phyloP scores from a whole-genome alignment of 2,888 invertebrate genomes.

The Dicycla oo region DNA sequence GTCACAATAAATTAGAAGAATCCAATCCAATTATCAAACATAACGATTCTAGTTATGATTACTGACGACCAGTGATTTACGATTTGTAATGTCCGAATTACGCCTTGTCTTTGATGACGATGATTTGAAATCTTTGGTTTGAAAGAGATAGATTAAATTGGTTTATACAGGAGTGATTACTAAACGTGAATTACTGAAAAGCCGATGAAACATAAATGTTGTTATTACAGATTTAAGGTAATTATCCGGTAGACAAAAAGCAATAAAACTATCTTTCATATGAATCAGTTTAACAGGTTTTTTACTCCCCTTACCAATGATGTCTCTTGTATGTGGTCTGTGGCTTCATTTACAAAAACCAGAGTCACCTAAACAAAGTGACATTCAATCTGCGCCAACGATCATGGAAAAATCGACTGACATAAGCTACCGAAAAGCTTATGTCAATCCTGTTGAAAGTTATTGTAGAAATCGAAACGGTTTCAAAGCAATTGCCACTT shows the following conservation, averaged over 20 bases:
- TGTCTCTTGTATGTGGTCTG: neutral
- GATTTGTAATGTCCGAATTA: constrained; percentile 43
- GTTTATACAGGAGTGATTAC: constrained; percentile 26
- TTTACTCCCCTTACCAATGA: neutral
- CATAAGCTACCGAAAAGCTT: neutral
- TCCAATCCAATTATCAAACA: constrained; percentile 46
- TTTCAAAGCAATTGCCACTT: neutral
- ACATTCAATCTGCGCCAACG: neutral
- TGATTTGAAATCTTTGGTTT: constrained; percentile 32
- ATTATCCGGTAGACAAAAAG: neutral
- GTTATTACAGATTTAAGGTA: neutral
- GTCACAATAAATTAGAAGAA: constrained; percentile 38
- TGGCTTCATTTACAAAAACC: neutral
- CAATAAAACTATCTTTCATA: neutral
- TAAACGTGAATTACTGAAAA: constrained; percentile 31
- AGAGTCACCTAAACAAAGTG: neutral
- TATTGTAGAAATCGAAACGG: neutral
- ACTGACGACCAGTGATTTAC: constrained; percentile 49
- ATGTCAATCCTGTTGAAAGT: neutral
- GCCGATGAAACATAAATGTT: constrained; percentile 1
- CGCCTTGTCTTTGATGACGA: constrained; percentile 39
- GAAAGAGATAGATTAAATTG: constrained; percentile 46
- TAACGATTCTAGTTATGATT: constrained; percentile 52
- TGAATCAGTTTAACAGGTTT: neutral
- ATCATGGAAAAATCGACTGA: neutral